phyloP scores from a whole-genome alignment of 2,113 vertebrate genomes.

The Vicugna pacos region DNA sequence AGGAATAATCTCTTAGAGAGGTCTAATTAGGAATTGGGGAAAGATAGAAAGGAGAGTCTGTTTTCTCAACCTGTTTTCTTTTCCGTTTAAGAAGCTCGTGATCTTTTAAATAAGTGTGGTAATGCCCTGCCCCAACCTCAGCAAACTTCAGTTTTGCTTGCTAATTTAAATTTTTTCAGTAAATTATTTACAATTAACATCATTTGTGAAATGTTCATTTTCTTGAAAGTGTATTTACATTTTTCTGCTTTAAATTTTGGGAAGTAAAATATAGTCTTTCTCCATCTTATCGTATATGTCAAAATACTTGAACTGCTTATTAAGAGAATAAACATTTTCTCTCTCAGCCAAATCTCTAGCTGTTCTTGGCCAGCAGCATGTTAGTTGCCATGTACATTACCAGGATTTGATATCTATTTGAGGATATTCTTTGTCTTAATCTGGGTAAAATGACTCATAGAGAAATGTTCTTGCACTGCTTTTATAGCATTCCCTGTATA shows the following conservation, averaged over 20 bases:
- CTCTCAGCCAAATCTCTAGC: background rate
- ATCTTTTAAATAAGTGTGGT: background rate
- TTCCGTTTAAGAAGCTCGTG: background rate
- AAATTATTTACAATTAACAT: background rate
- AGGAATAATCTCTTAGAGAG: background rate
- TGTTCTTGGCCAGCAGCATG: background rate
- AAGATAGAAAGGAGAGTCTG: background rate
- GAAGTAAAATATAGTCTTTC: slow-evolving; percentile 5
- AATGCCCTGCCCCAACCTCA: background rate
- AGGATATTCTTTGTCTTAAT: slow-evolving; percentile 55
- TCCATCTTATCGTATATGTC: background rate
- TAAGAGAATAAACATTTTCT: background rate
- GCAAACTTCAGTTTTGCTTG: slow-evolving; percentile 30
- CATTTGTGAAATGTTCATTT: slow-evolving; percentile 27
- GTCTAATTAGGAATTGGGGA: background rate
- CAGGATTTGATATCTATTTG: background rate
- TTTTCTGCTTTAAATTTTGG: slow-evolving; percentile 52
- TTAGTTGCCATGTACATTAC: background rate
- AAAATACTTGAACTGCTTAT: slow-evolving; percentile 19
- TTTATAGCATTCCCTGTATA: slow-evolving; percentile 42
- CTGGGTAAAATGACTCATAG: slow-evolving; percentile 51
- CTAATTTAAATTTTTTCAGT: slow-evolving; percentile 18
- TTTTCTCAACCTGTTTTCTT: background rate
- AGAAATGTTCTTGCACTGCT: background rate
- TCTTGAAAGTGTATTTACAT: slow-evolving; percentile 37